Conservation (phyloP, 1,140 invertebrate genomes). For the Nasonia vitripennis region DNA sequence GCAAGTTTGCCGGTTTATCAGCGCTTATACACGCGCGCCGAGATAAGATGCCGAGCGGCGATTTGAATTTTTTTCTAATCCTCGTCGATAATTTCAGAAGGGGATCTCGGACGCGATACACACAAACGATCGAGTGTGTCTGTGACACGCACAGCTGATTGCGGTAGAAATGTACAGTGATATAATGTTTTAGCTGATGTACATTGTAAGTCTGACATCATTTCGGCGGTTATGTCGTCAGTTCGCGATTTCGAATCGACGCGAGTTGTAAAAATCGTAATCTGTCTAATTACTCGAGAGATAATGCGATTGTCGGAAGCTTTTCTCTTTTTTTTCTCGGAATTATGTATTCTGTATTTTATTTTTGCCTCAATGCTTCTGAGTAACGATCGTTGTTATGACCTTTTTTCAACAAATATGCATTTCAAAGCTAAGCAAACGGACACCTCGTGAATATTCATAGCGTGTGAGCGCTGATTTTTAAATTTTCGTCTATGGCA, state of each 20-base stretch:
- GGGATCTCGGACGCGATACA: not conserved
- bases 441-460: too few relatives aligned
- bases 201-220: not conserved
- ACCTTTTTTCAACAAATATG: too few relatives aligned
- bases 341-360: too few relatives aligned
- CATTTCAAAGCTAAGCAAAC: too few relatives aligned
- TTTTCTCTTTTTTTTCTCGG: too few relatives aligned
- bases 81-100: not conserved
- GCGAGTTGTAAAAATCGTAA: too few relatives aligned
- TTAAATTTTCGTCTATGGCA: not conserved
- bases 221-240: not conserved
- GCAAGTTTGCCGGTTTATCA: not conserved
- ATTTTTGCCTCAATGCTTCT: too few relatives aligned
- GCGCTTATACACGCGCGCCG: not conserved
- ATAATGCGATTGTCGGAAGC: too few relatives aligned
- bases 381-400: too few relatives aligned
- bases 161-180: conserved; percentile 3
- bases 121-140: conserved; percentile 9
- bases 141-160: not conserved
- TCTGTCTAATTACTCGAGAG: too few relatives aligned
- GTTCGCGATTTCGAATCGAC: not conserved
- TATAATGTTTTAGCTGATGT: not conserved
- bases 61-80: conserved; percentile 26
- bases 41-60: conserved; percentile 28
- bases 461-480: not conserved